Percentiles rank a stretch among this genome's conserved stretches.
Conservation (phyloP, 1,140 invertebrate genomes). For the Brachionus sp. region DNA sequence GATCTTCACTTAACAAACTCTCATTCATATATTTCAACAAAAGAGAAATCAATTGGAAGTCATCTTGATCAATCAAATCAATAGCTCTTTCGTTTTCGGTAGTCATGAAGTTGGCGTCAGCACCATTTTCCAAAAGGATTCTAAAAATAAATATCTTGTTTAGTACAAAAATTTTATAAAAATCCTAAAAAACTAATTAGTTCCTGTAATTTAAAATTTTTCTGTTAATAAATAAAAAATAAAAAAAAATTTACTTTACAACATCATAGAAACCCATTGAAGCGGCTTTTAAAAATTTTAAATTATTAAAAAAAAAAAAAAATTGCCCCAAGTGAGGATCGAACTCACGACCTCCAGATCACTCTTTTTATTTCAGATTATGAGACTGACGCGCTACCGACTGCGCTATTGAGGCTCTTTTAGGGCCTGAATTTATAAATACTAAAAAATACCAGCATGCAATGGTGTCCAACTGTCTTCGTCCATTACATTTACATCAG, state of each 20-base stretch:
- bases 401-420: constrained; percentile 34
- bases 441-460: constrained; percentile 48
- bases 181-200: not conserved
- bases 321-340: constrained; percentile 38
- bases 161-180: not conserved
- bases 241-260: not conserved
- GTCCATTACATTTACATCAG: constrained; percentile 88
- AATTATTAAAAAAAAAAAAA: not conserved
- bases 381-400: constrained; percentile 42
- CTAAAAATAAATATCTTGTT: constrained; percentile 47
- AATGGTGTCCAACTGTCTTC: constrained; percentile 78
- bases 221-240: not conserved
- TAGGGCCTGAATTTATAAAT: not conserved
- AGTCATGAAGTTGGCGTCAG: constrained; percentile 51
- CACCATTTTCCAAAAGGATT: constrained; percentile 54
- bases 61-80: constrained; percentile 56
- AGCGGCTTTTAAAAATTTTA: not conserved
- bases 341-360: constrained; percentile 41
- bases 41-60: constrained; percentile 54
- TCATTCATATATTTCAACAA: constrained; percentile 49
- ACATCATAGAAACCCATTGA: constrained; percentile 37
- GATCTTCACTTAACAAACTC: not conserved
- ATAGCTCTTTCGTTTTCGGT: constrained; percentile 56
- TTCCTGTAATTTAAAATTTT: not conserved
- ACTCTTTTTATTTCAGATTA: constrained; percentile 25